Evolutionary conservation across 2,888 invertebrate genomes (phyloP), one percentile per base, ranked within the genome.

Genomic region (Melieria crassipennis): DNA sequence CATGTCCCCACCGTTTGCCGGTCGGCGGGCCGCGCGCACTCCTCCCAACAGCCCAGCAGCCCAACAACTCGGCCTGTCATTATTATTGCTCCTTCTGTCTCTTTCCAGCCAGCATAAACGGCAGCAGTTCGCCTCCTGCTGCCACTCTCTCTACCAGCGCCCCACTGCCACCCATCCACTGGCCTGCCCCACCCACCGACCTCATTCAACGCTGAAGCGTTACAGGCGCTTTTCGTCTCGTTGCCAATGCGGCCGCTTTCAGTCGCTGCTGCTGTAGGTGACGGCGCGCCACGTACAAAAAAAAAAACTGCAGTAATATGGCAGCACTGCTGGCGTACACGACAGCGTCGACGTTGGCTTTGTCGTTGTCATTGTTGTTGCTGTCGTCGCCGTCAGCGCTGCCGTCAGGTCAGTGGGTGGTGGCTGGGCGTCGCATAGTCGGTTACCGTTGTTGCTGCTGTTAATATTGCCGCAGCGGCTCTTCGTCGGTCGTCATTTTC

Each of bases 351-450:
- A 50, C 52, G 52, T 50, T 10, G 10, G 10, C 10, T n/a, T 50
- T 50, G n/a, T 11, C 52, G 52, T 63, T n/a, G 47, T 47, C 5
- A 30, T 30, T 30, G 60, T 57, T 7, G 57, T 66, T 46, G 58
- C 46, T 47, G 66, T 69, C 68, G 70, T 70, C 69, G 70, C 63
- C 68, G 70, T 72, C 69, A 11, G 45, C 61, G 75, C 65, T 69
- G 62, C 66, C 75, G 73, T 73, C 76, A 74, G 76, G 76, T 75
- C 75, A 76, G 63, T 71, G 76, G 76, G 76, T 76, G 76, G 75
- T 65, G 52, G 46, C 52, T 9, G 48, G 43, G 9, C 7, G 45
- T 52, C 7, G 47, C 3, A 13, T 16, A 10, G 30, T 16, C 13
- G 43, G 13, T 55, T 68, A 11, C 47, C 45, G 16, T 68, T 61